These are phyloP conservation scores for Pomatorhinus ruficollis DNA, from an alignment of 2,113 vertebrate genomes.

Conservation along the genomic window DNA sequence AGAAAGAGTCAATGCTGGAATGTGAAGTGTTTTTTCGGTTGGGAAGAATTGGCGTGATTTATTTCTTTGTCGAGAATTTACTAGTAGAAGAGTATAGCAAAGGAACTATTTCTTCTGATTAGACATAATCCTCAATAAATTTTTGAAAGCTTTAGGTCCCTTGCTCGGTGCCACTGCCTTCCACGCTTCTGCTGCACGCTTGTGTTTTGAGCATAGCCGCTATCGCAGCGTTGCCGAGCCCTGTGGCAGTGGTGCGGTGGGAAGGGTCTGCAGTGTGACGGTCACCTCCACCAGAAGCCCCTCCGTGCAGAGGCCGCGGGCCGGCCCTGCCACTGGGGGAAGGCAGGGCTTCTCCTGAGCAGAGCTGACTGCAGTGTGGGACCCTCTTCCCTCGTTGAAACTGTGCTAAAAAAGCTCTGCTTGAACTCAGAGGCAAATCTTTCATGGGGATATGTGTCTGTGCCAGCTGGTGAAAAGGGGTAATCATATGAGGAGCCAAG, in stretches of 20 bases:
- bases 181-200: neutral
- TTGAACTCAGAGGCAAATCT: conserved; percentile 29
- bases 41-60: neutral
- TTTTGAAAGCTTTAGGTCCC: conserved; percentile 36
- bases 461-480: conserved; percentile 34
- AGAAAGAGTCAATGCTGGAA: neutral
- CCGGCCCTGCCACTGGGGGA: neutral
- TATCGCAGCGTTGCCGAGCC: neutral
- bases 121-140: conserved; percentile 51
- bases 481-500: neutral
- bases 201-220: neutral
- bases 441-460: conserved; percentile 20
- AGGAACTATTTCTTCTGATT: neutral
- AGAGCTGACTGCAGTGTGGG: neutral
- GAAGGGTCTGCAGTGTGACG: neutral
- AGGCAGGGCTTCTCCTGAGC: conserved; percentile 32
- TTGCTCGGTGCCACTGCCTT: neutral
- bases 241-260: neutral
- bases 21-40: neutral
- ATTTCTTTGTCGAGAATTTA: conserved; percentile 43
- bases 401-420: neutral
- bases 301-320: neutral
- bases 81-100: neutral
- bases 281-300: neutral
- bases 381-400: neutral